Evolutionary conservation across 2,888 invertebrate genomes (phyloP).

Genomic region (Cosmia trapezina): DNA sequence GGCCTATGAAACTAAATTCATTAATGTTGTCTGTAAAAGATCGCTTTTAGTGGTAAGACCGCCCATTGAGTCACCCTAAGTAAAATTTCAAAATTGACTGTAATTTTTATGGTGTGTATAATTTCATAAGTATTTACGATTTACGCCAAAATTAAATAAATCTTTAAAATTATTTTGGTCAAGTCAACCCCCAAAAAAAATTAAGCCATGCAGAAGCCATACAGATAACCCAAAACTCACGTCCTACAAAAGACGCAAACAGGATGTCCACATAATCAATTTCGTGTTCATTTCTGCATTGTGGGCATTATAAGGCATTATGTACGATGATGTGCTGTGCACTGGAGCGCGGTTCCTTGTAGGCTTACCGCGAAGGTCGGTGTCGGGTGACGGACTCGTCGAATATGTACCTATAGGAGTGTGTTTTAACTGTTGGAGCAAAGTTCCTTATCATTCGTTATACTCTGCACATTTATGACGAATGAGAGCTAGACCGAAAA

Average conservation of each 20-base stretch:
- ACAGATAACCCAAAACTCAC: neutral
- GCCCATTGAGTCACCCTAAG: no score
- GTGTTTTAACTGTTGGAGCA: neutral
- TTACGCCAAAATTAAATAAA: neutral
- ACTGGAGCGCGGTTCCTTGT: conserved; percentile 51
- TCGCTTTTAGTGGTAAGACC: no score
- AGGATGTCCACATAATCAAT: conserved; percentile 41
- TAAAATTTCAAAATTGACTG: no score
- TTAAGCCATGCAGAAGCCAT: neutral
- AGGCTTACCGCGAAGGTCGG: conserved; percentile 54
- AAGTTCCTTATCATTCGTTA: no score
- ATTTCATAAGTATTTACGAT: no score
- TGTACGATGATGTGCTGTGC: conserved; percentile 29
- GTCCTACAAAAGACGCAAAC: neutral
- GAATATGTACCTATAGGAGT: no score
- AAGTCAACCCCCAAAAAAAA: neutral
- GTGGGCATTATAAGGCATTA: conserved; percentile 26
- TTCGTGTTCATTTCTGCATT: conserved; percentile 19
- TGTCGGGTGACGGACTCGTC: conserved; percentile 33
- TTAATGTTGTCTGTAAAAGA: no score
- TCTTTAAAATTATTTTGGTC: neutral
- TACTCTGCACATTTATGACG: no score
- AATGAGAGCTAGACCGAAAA: no score
- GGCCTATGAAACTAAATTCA: neutral
- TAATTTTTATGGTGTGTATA: no score